Evolutionary conservation across 2,888 invertebrate species (phyloP).

Genomic region (Parapristionchus giblindavisi): DNA sequence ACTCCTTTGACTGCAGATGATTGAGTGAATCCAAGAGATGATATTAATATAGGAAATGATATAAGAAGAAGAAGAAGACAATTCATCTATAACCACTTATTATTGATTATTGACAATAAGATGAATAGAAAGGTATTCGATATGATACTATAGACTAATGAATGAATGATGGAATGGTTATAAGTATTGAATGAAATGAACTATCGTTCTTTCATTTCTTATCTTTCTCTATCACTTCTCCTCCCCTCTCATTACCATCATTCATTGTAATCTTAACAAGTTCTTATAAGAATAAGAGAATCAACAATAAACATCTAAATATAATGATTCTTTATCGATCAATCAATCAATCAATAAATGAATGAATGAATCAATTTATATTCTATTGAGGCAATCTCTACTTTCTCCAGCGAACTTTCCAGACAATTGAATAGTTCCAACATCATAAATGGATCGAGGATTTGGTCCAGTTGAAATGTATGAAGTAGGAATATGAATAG

Average conservation of each 20-base stretch:
- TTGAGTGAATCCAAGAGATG: slow-evolving; percentile 32
- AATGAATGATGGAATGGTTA: background rate
- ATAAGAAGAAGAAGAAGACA: slow-evolving; percentile 12
- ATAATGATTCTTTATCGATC: background rate
- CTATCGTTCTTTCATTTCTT: slow-evolving; percentile 5
- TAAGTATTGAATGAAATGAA: background rate
- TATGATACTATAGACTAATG: background rate
- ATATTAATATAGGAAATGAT: background rate
- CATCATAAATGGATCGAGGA: slow-evolving; percentile 51
- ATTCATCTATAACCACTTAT: too few relatives aligned
- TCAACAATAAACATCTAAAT: background rate
- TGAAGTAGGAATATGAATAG: slow-evolving; percentile 55
- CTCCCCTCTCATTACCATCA: background rate
- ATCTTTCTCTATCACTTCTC: background rate
- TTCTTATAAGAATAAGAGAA: slow-evolving; percentile 15
- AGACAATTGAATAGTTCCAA: slow-evolving; percentile 55
- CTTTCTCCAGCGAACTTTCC: slow-evolving; percentile 56
- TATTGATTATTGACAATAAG: too few relatives aligned
- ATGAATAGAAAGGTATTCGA: background rate
- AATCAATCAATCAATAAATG: background rate
- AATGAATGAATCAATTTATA: background rate
- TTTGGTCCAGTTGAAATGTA: slow-evolving; percentile 50
- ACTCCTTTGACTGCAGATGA: slow-evolving; percentile 15
- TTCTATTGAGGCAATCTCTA: slow-evolving; percentile 54
- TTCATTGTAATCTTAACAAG: slow-evolving; percentile 19